These are phyloP conservation scores for Sciurus vulgaris DNA, from an alignment of 2,797 vertebrate species.

Conservation along the genomic window DNA sequence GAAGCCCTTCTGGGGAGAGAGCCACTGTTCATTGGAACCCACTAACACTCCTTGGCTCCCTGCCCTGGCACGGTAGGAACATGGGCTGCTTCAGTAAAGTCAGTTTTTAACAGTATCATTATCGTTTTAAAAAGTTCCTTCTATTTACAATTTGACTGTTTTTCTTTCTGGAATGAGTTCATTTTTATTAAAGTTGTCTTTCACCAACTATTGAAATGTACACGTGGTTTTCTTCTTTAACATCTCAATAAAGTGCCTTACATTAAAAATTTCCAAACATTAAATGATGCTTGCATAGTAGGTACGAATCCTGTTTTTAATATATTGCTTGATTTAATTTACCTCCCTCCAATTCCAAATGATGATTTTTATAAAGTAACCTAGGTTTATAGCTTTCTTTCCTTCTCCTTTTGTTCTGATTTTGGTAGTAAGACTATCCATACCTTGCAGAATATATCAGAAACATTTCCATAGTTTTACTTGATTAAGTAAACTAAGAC, in stretches of 20 bases:
- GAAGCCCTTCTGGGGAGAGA: not conserved
- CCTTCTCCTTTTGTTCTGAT: not conserved
- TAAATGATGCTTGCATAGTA: not conserved
- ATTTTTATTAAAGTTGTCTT: not conserved
- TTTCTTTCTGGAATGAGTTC: not conserved
- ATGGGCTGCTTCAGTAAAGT: not conserved
- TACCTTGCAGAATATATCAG: not conserved
- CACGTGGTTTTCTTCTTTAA: not conserved
- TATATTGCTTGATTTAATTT: not conserved
- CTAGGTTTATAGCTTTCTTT: not conserved
- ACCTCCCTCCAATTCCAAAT: too few relatives aligned
- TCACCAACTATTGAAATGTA: not conserved
- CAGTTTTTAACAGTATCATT: not conserved
- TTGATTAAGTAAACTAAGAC: not conserved
- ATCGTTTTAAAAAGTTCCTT: not conserved
- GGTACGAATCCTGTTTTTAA: not conserved
- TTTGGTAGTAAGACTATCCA: not conserved
- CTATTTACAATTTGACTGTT: not conserved
- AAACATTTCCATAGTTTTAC: not conserved
- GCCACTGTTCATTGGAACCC: too few relatives aligned
- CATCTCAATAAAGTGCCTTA: not conserved
- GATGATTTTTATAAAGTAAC: not conserved
- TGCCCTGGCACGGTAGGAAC: not conserved
- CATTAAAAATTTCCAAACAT: not conserved
- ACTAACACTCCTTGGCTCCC: not conserved